phyloP scores from a whole-genome alignment of 2,888 invertebrate genomes.

The Scotopteryx bipunctaria region DNA sequence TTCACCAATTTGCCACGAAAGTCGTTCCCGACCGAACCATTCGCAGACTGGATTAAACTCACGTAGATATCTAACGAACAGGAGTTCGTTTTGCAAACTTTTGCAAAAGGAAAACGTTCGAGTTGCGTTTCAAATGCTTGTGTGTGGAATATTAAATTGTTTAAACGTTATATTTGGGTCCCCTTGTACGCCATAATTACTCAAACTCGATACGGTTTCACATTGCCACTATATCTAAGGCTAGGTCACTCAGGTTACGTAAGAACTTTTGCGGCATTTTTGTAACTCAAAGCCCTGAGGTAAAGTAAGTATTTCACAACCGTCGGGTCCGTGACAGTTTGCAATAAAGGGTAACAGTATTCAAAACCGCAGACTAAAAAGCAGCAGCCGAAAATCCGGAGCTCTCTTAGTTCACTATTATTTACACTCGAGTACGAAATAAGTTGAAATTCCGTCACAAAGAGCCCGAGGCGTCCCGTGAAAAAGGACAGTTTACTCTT shows the following conservation, averaged over 20 bases:
- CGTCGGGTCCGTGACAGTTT: constrained; percentile 45
- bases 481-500: constrained; percentile 81
- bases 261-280: constrained; percentile 42
- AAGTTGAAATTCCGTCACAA: constrained; percentile 76
- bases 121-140: constrained; percentile 79
- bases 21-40: constrained; percentile 66
- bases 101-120: constrained; percentile 76
- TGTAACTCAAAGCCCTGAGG: constrained; percentile 51
- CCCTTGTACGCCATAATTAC: constrained; percentile 65
- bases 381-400: constrained; percentile 61
- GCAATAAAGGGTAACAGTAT: constrained; percentile 57
- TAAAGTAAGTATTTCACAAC: constrained; percentile 52
- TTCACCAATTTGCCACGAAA: constrained; percentile 76
- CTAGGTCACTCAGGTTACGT: constrained; percentile 32
- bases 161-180: constrained; percentile 79
- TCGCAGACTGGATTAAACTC: constrained; percentile 77
- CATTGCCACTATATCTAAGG: constrained; percentile 53
- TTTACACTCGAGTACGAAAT: constrained; percentile 70
- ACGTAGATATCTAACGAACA: constrained; percentile 83
- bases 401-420: constrained; percentile 68
- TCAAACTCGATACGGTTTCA: constrained; percentile 52
- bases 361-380: constrained; percentile 58
- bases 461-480: constrained; percentile 71
- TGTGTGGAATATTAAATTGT: constrained; percentile 82
- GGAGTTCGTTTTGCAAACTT: constrained; percentile 78